phyloP scores from a whole-genome alignment of 2,113 vertebrate species.

The Rhodinocichla rosea region DNA sequence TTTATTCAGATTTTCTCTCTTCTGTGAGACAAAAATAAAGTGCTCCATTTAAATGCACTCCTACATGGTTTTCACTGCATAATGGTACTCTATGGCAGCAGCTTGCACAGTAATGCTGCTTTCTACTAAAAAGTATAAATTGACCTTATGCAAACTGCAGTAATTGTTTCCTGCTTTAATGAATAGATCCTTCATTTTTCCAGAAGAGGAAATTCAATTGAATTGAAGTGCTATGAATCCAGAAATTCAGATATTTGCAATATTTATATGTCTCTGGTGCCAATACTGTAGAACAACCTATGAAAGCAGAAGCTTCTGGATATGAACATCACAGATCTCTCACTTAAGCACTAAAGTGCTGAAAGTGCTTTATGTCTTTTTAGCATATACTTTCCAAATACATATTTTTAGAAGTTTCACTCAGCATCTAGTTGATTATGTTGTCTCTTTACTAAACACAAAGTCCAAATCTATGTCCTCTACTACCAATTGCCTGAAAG shows the following conservation, averaged over 20 bases:
- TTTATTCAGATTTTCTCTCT: background rate
- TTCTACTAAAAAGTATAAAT: constrained; percentile 35
- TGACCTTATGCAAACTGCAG: constrained; percentile 54
- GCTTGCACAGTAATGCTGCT: constrained; percentile 21
- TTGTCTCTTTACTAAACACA: background rate
- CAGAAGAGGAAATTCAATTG: constrained; percentile 32
- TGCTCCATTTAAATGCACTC: background rate
- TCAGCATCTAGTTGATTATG: background rate
- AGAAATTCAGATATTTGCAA: constrained; percentile 6
- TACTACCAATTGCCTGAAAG: background rate
- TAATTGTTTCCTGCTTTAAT: constrained; percentile 39
- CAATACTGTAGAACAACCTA: background rate
- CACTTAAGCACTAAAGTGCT: background rate
- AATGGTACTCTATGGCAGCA: constrained; percentile 13
- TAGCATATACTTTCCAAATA: background rate
- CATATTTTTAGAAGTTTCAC: background rate
- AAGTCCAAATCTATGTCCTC: background rate
- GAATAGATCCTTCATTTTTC: constrained; percentile 42
- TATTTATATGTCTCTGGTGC: background rate
- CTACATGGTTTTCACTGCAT: background rate
- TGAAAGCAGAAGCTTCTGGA: background rate
- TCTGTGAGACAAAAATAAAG: background rate
- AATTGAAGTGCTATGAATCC: constrained; percentile 30
- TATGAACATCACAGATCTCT: background rate
- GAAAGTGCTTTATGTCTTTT: background rate